A percentile compares a stretch with the other conserved stretches of the same genome.
These are phyloP conservation scores for Drosophila sproati DNA, from an alignment of 1,140 invertebrate genomes.

Conservation along the genomic window DNA sequence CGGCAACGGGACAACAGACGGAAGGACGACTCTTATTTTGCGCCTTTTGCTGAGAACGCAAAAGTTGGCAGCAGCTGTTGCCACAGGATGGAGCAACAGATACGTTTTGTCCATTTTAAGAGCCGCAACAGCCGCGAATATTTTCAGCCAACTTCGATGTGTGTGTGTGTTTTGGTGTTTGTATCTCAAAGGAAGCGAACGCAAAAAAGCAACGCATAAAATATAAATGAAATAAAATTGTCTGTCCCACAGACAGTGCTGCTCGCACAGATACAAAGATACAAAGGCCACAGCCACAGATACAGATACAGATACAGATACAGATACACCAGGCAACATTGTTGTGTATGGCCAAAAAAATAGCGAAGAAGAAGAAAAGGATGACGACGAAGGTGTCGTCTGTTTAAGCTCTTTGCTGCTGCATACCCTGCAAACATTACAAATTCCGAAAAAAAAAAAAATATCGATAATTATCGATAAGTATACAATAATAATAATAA, in stretches of 20 bases:
- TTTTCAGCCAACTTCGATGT: too few species aligned
- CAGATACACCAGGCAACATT: conserved; percentile 32
- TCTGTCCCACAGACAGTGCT: conserved; percentile 30
- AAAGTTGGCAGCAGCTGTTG: conserved; percentile 74
- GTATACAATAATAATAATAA: too few species aligned
- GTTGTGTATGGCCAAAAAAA: conserved; percentile 29
- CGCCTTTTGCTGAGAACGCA: conserved; percentile 61
- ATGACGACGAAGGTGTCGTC: conserved; percentile 21
- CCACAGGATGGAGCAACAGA: conserved; percentile 75
- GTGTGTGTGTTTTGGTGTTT: conserved; percentile 32
- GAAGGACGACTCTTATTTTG: conserved; percentile 54
- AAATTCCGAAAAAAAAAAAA: too few species aligned
- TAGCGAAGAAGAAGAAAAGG: background rate
- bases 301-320: conserved; percentile 29
- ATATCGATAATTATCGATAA: too few species aligned
- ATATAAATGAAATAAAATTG: conserved; percentile 64
- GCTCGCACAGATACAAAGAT: conserved; percentile 19
- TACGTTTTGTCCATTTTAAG: conserved; percentile 62
- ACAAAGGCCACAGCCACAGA: background rate
- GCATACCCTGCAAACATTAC: too few species aligned
- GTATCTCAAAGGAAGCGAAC: conserved; percentile 54
- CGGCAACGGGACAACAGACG: background rate
- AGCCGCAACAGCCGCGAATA: conserved; percentile 28
- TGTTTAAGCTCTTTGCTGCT: conserved; percentile 35
- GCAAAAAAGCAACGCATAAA: conserved; percentile 52